Evolutionary conservation across 2,888 invertebrate genomes (phyloP).

Genomic region (Frankliniella intonsa): DNA sequence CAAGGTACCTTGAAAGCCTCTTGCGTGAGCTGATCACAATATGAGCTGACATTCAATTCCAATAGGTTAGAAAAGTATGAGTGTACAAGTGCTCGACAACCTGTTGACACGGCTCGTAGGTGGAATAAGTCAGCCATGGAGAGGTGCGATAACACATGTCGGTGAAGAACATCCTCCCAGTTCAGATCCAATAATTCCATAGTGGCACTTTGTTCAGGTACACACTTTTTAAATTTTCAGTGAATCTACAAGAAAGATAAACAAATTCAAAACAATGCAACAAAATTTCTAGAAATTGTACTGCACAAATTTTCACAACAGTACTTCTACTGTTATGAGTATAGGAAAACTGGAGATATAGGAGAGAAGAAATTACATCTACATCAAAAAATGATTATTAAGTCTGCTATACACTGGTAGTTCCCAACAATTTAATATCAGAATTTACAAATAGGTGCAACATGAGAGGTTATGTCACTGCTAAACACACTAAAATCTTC

Average conservation of each 20-base stretch:
- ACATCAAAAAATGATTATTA: no score
- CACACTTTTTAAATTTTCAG: not conserved
- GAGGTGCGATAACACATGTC: not conserved
- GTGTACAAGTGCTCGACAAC: conserved; percentile 5
- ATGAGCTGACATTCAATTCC: not conserved
- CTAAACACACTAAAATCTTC: not conserved
- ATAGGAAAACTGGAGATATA: not conserved
- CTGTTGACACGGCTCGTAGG: conserved; percentile 6
- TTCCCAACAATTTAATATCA: no score
- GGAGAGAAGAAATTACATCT: no score
- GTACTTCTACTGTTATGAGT: not conserved
- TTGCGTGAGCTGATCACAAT: not conserved
- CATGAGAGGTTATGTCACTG: conserved; percentile 4
- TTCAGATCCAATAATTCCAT: not conserved
- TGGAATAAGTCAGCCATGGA: not conserved
- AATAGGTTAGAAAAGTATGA: not conserved
- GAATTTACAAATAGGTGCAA: not conserved
- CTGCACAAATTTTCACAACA: not conserved
- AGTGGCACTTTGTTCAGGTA: not conserved
- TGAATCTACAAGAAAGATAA: not conserved
- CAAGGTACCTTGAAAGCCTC: not conserved
- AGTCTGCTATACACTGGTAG: no score
- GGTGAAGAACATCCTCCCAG: conserved; percentile 10
- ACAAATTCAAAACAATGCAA: not conserved
- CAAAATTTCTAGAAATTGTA: no score